These are phyloP conservation scores for Batillaria attramentaria DNA, from an alignment of 1,140 invertebrate genomes.

Conservation along the genomic window DNA sequence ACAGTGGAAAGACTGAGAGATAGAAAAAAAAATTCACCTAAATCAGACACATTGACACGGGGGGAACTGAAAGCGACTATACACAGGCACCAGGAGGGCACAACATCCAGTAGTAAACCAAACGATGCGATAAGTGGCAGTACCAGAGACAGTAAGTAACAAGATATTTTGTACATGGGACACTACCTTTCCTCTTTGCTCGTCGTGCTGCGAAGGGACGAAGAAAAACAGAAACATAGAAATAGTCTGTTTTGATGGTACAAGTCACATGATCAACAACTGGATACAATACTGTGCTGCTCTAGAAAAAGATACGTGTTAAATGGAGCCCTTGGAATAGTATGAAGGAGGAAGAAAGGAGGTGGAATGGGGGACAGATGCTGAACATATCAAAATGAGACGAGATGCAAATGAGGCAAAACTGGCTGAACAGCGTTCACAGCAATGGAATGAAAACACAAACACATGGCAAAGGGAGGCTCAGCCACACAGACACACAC, in stretches of 20 bases:
- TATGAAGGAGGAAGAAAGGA: no score
- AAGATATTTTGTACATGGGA: background rate
- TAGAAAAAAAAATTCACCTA: constrained; percentile 13
- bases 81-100: background rate
- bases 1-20: background rate
- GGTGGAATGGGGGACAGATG: no score
- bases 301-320: no score
- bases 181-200: constrained; percentile 54
- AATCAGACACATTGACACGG: background rate
- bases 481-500: no score
- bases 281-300: no score
- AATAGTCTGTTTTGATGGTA: background rate
- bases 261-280: no score
- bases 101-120: background rate
- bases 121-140: background rate
- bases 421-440: no score
- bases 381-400: no score
- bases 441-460: no score
- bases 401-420: no score
- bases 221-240: constrained; percentile 26
- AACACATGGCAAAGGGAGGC: no score
- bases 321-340: no score
- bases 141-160: background rate
- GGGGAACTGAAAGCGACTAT: background rate
- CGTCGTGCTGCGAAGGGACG: constrained; percentile 43